phyloP scores from a whole-genome alignment of 2,888 invertebrate species.

The Tipula helvola region DNA sequence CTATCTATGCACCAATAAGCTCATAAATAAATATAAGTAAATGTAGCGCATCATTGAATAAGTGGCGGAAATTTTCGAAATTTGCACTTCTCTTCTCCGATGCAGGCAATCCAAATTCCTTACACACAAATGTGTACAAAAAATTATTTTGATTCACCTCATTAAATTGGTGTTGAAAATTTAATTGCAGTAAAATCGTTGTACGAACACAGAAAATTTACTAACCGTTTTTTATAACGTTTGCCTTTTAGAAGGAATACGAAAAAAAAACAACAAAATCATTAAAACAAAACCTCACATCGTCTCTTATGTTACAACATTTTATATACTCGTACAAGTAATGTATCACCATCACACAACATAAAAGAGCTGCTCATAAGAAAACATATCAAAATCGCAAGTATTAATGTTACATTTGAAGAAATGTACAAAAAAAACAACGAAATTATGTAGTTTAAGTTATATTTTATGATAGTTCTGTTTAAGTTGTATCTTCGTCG shows the following conservation, averaged over 20 bases:
- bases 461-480: not conserved
- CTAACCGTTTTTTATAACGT: not conserved
- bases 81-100: too few relatives aligned
- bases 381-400: not conserved
- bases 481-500: not conserved
- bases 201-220: not conserved
- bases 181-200: not conserved
- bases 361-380: not conserved
- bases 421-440: not conserved
- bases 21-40: too few relatives aligned
- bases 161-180: not conserved
- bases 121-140: not conserved
- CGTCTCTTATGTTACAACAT: not conserved
- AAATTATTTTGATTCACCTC: not conserved
- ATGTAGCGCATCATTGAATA: too few relatives aligned
- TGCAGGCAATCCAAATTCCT: too few relatives aligned
- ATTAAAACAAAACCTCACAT: not conserved
- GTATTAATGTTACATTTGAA: not conserved
- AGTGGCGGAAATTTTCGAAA: too few relatives aligned
- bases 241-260: not conserved
- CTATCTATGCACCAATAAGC: too few relatives aligned
- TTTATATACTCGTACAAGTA: not conserved
- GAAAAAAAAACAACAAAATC: not conserved
- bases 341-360: not conserved
- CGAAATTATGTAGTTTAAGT: not conserved